These are phyloP conservation scores for Poeciliopsis occidentalis DNA, from an alignment of 2,113 vertebrate genomes.

Conservation along the genomic window DNA sequence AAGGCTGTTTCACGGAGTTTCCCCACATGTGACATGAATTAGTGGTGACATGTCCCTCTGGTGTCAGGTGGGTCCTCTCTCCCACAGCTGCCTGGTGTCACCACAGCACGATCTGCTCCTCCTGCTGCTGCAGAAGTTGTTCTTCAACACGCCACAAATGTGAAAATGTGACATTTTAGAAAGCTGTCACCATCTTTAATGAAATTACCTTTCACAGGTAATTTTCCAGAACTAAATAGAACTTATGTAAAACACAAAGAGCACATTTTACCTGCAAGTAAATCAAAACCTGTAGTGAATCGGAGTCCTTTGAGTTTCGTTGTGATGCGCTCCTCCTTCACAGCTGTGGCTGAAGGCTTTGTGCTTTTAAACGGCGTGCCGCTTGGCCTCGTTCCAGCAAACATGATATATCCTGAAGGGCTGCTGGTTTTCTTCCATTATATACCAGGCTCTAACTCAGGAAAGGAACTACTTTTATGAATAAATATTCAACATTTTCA, in stretches of 20 bases:
- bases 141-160: neutral
- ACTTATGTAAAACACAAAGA: slow-evolving; percentile 4
- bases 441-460: neutral
- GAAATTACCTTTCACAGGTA: neutral
- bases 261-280: neutral
- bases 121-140: slow-evolving; percentile 7
- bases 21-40: slow-evolving; percentile 60
- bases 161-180: neutral
- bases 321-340: neutral
- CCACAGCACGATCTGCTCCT: slow-evolving; percentile 4
- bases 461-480: neutral
- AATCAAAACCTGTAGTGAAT: slow-evolving; percentile 17
- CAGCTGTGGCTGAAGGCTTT: neutral
- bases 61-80: slow-evolving; percentile 50
- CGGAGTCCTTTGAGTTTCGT: slow-evolving; percentile 8
- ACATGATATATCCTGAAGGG: neutral
- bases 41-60: slow-evolving; percentile 60
- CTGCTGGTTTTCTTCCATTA: neutral
- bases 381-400: neutral
- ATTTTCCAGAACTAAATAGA: slow-evolving; percentile 3
- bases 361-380: neutral
- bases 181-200: neutral
- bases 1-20: slow-evolving; percentile 48
- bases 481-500: neutral
- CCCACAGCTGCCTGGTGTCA: slow-evolving; percentile 63